These are phyloP conservation scores for Petrophora chlorosata DNA, from an alignment of 2,888 invertebrate species.

Conservation along the genomic window DNA sequence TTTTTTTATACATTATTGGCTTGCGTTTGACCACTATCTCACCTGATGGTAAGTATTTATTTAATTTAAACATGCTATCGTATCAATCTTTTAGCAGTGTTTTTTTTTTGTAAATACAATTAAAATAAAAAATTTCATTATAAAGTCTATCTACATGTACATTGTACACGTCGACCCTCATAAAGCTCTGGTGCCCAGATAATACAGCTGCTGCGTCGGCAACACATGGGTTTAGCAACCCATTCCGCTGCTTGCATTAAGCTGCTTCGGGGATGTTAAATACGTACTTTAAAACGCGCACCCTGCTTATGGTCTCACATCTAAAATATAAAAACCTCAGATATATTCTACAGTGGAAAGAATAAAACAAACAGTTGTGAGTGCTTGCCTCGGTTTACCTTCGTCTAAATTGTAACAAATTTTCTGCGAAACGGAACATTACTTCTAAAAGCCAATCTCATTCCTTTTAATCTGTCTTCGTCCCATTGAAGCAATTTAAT, in stretches of 20 bases:
- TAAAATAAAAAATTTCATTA: too few relatives aligned
- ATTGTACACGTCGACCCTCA: constrained; percentile 6
- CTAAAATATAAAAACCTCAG: constrained; percentile 3
- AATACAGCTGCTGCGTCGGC: constrained; percentile 12
- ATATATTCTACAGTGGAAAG: too few relatives aligned
- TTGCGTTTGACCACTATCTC: too few relatives aligned
- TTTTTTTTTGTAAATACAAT: too few relatives aligned
- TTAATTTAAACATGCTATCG: too few relatives aligned
- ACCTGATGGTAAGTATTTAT: too few relatives aligned
- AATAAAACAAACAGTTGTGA: too few relatives aligned
- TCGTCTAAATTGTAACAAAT: constrained; percentile 3
- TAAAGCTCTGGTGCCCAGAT: constrained; percentile 8
- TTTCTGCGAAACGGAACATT: constrained; percentile 10
- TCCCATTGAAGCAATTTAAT: constrained; percentile 19
- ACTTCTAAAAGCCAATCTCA: constrained; percentile 18
- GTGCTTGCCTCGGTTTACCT: constrained; percentile 1
- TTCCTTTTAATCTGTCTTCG: constrained; percentile 17
- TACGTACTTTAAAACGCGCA: constrained; percentile 3
- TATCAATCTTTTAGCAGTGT: too few relatives aligned
- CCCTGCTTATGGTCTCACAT: constrained; percentile 1
- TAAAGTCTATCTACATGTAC: constrained; percentile 5
- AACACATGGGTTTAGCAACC: constrained; percentile 20
- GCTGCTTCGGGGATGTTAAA: constrained; percentile 18
- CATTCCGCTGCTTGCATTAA: constrained; percentile 11
- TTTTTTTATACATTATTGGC: too few relatives aligned